Evolutionary conservation across 1,140 invertebrate species (phyloP).

Genomic region (Ceratosolen solmsi): DNA sequence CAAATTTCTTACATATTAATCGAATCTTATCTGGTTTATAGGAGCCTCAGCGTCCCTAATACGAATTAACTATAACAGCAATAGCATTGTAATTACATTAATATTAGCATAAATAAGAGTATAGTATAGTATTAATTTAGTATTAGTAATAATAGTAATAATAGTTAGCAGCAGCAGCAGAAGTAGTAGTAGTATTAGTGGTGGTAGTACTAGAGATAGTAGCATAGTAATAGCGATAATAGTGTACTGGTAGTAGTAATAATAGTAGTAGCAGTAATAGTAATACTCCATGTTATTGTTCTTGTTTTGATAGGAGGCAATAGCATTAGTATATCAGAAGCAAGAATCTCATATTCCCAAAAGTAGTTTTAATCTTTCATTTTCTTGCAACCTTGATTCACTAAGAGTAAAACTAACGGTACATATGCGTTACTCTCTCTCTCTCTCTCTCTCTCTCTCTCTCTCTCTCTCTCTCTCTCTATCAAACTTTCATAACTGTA

Average conservation of each 20-base stretch:
- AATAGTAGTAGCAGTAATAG: not conserved
- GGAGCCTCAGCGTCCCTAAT: too few species aligned
- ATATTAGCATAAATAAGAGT: too few species aligned
- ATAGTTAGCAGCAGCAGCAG: not conserved
- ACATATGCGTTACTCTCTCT: not conserved
- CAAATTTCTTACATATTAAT: too few species aligned
- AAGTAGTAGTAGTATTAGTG: not conserved
- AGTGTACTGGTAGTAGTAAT: not conserved
- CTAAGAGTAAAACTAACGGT: not conserved
- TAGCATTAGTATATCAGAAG: not conserved
- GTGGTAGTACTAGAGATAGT: not conserved
- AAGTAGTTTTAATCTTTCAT: constrained; percentile 29
- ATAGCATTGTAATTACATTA: too few species aligned
- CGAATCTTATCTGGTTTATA: too few species aligned
- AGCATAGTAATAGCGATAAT: not conserved
- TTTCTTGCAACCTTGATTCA: constrained; percentile 2
- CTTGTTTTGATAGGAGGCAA: not conserved
- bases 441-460: too few species aligned
- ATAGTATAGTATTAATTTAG: too few species aligned
- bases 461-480: too few species aligned
- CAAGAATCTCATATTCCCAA: constrained; percentile 2
- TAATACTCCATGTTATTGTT: not conserved
- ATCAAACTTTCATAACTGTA: not conserved
- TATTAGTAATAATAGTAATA: too few species aligned
- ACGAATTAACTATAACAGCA: too few species aligned